Evolutionary conservation across 2,888 invertebrate species (phyloP), one percentile per base, ranked within the genome.

Genomic region (Idaea biselata): DNA sequence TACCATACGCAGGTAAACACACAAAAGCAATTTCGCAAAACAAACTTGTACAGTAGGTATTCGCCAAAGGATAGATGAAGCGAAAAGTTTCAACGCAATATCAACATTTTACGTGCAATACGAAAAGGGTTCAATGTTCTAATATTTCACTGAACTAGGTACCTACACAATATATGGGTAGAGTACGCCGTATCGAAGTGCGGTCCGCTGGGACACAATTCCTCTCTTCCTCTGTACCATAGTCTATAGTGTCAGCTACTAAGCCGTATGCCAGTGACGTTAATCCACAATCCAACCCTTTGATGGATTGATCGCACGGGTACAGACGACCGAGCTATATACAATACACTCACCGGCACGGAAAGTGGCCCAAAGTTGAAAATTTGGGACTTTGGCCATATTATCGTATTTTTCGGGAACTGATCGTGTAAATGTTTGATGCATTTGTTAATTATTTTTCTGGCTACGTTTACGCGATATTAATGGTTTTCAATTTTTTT

Each of bases 221-320:
- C 64, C 54, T 58, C 58, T 33, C 7, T 25, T 3, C 25, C 6
- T 7, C 7, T 3, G 25, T 25, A 3, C 25, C 25, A 25, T 11
- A 44, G 14, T 8, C 44, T 44, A 44, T 44, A 44, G 44, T 44
- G 14, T 44, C 44, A 44, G 55, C 58, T 58, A 54, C 60, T 63
- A 67, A 65, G 62, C 61, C 67, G 63, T 63, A 55, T 57, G 59
- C 63, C 60, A 18, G 65, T 60, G 62, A 66, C 61, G 62, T 54
- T 69, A 69, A 69, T 67, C 68, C 67, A 61, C 65, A 63, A 61
- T 62, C 63, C 64, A 63, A 66, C 66, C 58, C 62, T 69, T 63
- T 69, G 68, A 69, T 68, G 66, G 69, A 69, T 66, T 61, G 69
- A 66, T 63, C 64, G 63, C 61, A 63, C 66, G 60, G 55, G 44